Evolutionary conservation across 2,797 vertebrate genomes (phyloP).

Genomic region (Hirundo rustica): DNA sequence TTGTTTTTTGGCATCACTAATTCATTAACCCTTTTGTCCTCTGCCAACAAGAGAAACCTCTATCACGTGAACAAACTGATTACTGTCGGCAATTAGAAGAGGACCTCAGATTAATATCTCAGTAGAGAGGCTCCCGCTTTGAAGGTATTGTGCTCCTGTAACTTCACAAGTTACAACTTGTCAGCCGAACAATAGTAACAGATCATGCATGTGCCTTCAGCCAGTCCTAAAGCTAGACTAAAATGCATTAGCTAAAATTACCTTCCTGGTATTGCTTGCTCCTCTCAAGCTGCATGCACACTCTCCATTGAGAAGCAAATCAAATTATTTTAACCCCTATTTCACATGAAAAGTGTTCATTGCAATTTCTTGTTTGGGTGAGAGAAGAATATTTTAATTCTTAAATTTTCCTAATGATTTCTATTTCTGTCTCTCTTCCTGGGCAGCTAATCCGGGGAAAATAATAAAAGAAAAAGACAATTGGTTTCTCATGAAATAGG

Average conservation of each 20-base stretch:
- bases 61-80: not conserved
- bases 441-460: not conserved
- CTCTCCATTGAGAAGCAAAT: not conserved
- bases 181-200: not conserved
- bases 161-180: not conserved
- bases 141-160: not conserved
- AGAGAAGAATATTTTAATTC: not conserved
- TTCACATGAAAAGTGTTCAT: not conserved
- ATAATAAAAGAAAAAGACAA: not conserved
- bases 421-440: not conserved
- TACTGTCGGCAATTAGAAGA: conserved; percentile 2
- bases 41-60: not conserved
- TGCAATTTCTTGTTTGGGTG: not conserved
- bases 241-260: not conserved
- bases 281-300: not conserved
- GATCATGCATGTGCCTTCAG: not conserved
- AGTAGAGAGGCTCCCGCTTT: not conserved
- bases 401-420: not conserved
- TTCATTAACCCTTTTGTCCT: conserved; percentile 41
- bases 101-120: not conserved
- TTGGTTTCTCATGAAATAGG: not conserved
- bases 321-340: not conserved
- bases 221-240: not conserved
- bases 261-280: not conserved
- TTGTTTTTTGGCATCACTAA: conserved; percentile 12